These are phyloP conservation scores for Eumerus sabulonum DNA, from an alignment of 2,888 invertebrate genomes.

Conservation along the genomic window DNA sequence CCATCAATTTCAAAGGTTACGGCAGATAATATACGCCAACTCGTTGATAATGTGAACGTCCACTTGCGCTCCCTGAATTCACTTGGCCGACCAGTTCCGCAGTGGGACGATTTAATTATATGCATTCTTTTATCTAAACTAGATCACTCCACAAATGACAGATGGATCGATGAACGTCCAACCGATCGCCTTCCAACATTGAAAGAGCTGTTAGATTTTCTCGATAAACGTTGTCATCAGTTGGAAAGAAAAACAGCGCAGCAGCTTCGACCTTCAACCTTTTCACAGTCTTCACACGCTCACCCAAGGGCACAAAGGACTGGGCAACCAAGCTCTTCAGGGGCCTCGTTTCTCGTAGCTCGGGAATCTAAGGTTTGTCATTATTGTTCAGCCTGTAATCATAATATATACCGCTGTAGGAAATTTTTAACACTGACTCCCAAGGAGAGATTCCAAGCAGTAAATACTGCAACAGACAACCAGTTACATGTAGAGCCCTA, in stretches of 20 bases:
- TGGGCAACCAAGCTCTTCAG: no score
- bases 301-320: no score
- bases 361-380: no score
- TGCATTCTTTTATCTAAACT: conserved; percentile 15
- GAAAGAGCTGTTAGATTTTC: neutral
- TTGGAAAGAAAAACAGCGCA: neutral
- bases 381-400: no score
- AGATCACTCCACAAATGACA: conserved; percentile 6
- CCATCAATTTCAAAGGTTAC: neutral
- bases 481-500: no score
- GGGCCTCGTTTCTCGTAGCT: no score
- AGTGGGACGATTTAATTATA: conserved; percentile 14
- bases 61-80: conserved; percentile 9
- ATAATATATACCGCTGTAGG: no score
- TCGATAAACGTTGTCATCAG: conserved; percentile 10
- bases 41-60: conserved; percentile 5
- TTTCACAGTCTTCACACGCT: neutral
- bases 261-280: no score
- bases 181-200: conserved; percentile 6
- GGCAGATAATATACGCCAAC: conserved; percentile 8
- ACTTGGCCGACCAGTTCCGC: conserved; percentile 20
- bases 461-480: no score
- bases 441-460: no score
- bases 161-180: no score
- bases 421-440: no score